Conservation (phyloP, 2,797 vertebrate species). For the Rhincodon typus region DNA sequence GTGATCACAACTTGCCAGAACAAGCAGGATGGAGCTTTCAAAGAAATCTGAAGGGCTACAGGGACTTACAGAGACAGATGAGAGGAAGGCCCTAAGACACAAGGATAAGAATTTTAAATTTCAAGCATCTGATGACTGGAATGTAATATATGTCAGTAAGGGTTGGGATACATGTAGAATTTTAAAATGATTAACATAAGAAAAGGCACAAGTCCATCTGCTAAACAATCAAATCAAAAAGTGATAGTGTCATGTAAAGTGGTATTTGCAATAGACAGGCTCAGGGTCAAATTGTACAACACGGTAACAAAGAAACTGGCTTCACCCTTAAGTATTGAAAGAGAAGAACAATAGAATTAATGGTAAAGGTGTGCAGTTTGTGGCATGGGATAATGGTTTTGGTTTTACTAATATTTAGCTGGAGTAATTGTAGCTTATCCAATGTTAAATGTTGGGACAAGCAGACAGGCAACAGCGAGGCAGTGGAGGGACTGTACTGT, state of each 20-base stretch:
- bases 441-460: background rate
- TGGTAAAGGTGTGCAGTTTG: background rate
- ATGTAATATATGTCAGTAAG: background rate
- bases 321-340: background rate
- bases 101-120: background rate
- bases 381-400: background rate
- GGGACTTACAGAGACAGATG: background rate
- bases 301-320: background rate
- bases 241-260: background rate
- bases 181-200: too few species aligned
- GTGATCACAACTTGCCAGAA: background rate
- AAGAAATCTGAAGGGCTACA: background rate
- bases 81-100: background rate
- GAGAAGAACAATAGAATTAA: background rate
- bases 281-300: background rate
- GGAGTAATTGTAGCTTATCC: background rate
- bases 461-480: background rate
- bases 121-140: background rate
- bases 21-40: background rate
- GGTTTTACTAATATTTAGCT: background rate
- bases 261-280: background rate
- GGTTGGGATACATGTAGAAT: background rate
- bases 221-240: background rate
- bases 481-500: background rate
- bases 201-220: too few species aligned